These are phyloP conservation scores for Lanistes nyassanus DNA, from an alignment of 1,140 invertebrate genomes.

Conservation along the genomic window DNA sequence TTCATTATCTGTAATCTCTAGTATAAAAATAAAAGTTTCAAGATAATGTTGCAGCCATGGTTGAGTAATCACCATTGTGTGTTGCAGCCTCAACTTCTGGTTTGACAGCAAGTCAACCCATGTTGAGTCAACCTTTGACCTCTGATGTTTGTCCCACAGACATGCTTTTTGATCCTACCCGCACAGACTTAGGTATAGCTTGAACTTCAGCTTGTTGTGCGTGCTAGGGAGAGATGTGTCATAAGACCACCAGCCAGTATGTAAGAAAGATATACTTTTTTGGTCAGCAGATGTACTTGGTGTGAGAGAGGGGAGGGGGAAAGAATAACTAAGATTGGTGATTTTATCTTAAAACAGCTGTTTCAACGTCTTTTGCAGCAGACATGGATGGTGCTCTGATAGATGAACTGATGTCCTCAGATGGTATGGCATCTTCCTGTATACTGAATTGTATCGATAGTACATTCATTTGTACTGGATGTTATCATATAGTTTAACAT, in stretches of 20 bases:
- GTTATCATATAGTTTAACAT: no score
- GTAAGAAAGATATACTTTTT: no score
- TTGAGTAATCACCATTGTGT: neutral
- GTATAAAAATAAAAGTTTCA: no score
- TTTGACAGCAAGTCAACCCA: slow-evolving; percentile 12
- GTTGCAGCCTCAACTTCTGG: slow-evolving; percentile 39
- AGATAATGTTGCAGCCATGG: no score
- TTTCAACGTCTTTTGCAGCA: slow-evolving; percentile 16
- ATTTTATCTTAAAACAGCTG: no score
- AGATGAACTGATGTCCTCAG: slow-evolving; percentile 64
- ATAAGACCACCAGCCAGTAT: no score
- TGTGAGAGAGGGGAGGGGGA: neutral
- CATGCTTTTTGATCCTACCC: slow-evolving; percentile 44
- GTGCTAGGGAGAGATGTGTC: no score
- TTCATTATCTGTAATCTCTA: no score
- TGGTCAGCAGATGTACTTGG: slow-evolving; percentile 3
- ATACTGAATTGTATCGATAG: no score
- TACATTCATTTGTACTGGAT: no score
- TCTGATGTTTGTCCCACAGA: slow-evolving; percentile 48
- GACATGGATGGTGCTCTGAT: slow-evolving; percentile 52
- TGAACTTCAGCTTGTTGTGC: neutral
- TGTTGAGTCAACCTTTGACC: slow-evolving; percentile 19
- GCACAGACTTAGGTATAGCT: slow-evolving; percentile 2
- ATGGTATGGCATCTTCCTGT: slow-evolving; percentile 57
- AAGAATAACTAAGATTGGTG: no score